Evolutionary conservation across 2,797 vertebrate genomes (phyloP).

Genomic region (Delichon dasypus): DNA sequence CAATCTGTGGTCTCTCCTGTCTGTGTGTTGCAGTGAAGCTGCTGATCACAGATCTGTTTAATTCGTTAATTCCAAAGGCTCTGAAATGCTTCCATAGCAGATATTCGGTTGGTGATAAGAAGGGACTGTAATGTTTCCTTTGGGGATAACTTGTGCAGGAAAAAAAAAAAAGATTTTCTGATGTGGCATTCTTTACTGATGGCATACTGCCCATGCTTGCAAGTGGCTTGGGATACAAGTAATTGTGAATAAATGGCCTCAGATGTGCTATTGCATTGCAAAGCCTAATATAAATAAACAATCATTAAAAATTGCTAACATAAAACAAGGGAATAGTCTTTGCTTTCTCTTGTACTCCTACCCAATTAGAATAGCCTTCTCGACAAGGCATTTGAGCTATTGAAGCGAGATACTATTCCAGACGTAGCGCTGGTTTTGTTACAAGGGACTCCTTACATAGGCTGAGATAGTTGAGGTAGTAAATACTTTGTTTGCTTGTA

Average conservation of each 20-base stretch:
- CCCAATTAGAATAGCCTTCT: conserved; percentile 3
- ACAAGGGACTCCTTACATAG: neutral
- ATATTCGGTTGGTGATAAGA: neutral
- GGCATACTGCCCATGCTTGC: conserved; percentile 14
- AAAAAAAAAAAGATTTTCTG: neutral
- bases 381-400: conserved; percentile 6
- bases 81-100: neutral
- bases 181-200: conserved; percentile 27
- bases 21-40: neutral
- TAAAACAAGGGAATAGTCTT: conserved; percentile 45
- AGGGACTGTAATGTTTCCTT: neutral
- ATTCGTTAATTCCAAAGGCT: neutral
- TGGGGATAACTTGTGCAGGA: neutral
- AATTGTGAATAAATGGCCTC: conserved; percentile 33
- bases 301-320: conserved; percentile 48
- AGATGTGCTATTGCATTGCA: conserved; percentile 34
- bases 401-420: neutral
- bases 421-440: neutral
- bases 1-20: neutral
- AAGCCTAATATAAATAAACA: conserved; percentile 50
- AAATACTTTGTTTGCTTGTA: conserved; percentile 20
- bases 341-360: conserved; percentile 10
- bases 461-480: neutral
- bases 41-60: neutral
- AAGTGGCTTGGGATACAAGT: neutral